Percentiles rank a stretch among this genome's conserved stretches.
phyloP scores from a whole-genome alignment of 2,113 vertebrate genomes.

The Microcebus ravelobensis region DNA sequence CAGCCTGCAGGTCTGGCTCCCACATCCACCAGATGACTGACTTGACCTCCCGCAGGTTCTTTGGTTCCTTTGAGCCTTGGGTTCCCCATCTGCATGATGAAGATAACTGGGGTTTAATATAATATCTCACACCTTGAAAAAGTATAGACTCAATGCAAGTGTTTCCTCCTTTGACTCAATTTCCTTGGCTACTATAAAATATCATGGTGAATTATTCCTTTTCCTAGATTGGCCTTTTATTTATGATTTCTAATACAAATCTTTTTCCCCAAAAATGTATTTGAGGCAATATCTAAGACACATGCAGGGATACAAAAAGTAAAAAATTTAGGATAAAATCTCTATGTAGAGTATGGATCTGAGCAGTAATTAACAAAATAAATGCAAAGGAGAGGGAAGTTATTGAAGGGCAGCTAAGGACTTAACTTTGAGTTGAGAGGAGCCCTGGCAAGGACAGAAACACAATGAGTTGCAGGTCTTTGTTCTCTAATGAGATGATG shows the following conservation, averaged over 20 bases:
- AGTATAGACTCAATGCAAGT: rapidly evolving
- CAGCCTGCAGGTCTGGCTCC: background rate
- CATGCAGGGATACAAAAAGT: background rate
- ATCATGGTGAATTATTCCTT: background rate
- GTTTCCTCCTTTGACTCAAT: background rate
- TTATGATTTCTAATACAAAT: background rate
- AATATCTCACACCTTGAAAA: rapidly evolving
- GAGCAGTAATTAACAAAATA: background rate
- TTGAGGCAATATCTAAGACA: background rate
- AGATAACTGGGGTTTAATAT: rapidly evolving
- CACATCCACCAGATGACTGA: rapidly evolving
- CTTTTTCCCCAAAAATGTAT: background rate
- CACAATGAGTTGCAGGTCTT: rapidly evolving
- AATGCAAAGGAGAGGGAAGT: too few relatives aligned
- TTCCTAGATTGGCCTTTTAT: background rate
- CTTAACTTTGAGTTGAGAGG: rapidly evolving
- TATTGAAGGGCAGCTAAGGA: too few relatives aligned
- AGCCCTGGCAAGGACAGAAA: background rate
- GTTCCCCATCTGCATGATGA: background rate
- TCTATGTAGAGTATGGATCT: too few relatives aligned
- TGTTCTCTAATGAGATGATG: background rate
- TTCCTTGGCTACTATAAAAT: background rate
- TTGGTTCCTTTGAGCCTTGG: background rate
- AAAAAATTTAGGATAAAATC: too few relatives aligned
- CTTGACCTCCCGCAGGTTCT: background rate